Percentiles rank a stretch among this genome's conserved stretches.
phyloP scores from a whole-genome alignment of 2,113 vertebrate species.

The Eidolon helvum region DNA sequence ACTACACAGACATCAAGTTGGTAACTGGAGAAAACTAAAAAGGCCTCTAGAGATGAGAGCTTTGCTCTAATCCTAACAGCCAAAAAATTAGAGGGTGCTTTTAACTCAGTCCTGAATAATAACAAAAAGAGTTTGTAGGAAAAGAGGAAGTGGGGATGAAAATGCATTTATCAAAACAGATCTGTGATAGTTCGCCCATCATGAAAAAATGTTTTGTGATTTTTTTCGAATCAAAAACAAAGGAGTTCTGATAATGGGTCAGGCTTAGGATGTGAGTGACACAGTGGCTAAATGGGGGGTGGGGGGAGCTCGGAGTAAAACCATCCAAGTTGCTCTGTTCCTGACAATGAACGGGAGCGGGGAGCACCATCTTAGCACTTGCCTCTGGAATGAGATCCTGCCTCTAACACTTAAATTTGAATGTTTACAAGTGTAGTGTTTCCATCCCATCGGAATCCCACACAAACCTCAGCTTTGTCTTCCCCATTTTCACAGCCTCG shows the following conservation, averaged over 20 bases:
- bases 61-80: not conserved
- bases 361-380: not conserved
- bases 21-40: not conserved
- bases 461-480: not conserved
- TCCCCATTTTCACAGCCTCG: not conserved
- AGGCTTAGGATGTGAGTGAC: not conserved
- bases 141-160: not conserved
- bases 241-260: not conserved
- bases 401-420: not conserved
- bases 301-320: not conserved
- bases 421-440: not conserved
- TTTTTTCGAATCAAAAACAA: not conserved
- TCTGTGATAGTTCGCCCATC: not conserved
- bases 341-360: not conserved
- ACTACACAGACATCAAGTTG: not conserved
- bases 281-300: not conserved
- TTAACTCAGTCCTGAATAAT: not conserved
- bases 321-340: not conserved
- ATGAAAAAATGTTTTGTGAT: not conserved
- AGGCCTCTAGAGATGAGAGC: not conserved
- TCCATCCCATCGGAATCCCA: not conserved
- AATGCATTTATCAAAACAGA: not conserved
- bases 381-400: not conserved
- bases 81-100: not conserved
- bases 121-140: slow-evolving; percentile 20